phyloP scores from a whole-genome alignment of 2,113 vertebrate genomes.

The Amblyopsis rosae region DNA sequence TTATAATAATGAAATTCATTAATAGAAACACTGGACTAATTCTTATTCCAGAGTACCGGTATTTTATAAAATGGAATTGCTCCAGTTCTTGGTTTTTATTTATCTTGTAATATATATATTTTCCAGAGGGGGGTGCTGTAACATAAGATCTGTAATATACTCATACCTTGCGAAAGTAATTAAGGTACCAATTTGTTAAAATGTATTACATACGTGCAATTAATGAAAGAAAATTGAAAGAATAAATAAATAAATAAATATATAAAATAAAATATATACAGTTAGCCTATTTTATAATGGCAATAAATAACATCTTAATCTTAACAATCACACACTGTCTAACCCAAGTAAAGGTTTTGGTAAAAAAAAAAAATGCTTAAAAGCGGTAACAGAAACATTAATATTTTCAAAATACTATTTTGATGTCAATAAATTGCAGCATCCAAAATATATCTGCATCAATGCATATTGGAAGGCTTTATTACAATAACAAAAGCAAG shows the following conservation, averaged over 20 bases:
- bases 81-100: neutral
- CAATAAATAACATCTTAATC: neutral
- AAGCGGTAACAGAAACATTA: too few relatives aligned
- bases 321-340: neutral
- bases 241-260: slow-evolving; percentile 2
- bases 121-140: slow-evolving; percentile 68
- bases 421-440: too few relatives aligned
- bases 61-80: neutral
- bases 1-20: neutral
- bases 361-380: too few relatives aligned
- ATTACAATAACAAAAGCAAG: too few relatives aligned
- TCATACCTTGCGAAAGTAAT: neutral
- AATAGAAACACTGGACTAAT: neutral
- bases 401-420: too few relatives aligned
- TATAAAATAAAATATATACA: neutral
- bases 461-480: too few relatives aligned
- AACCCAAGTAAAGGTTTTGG: too few relatives aligned
- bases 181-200: neutral
- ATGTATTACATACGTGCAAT: neutral
- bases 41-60: neutral
- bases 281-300: neutral
- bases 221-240: neutral
- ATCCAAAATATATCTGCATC: too few relatives aligned
- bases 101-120: slow-evolving; percentile 50
- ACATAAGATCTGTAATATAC: slow-evolving; percentile 41